Evolutionary conservation across 2,888 invertebrate species (phyloP), one percentile per base, ranked within the genome.

Genomic region (Vesta saturnalis): DNA sequence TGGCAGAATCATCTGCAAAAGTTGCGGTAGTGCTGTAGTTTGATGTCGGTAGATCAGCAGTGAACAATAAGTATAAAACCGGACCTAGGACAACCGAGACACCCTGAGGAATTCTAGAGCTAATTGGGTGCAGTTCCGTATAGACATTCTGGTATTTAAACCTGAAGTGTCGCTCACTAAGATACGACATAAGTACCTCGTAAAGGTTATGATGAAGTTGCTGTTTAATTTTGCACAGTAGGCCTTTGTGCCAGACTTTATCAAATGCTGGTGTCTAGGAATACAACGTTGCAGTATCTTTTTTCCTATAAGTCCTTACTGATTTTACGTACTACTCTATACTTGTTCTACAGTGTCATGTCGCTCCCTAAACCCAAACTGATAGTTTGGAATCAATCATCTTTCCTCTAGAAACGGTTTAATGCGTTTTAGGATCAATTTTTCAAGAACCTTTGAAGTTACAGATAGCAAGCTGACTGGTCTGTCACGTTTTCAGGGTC

Each of bases 401-500:
- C 23, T 55, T 55, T 55, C 22, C 14, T 35, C 14, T 12, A 35
- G 4, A 43, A 43, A 35, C 19, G 6, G n/a, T n/a, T n/a, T n/a
- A n/a, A n/a, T n/a, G 4, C n/a, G n/a, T 59, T 46, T 59, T 59
- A 59, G 22, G n/a, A 59, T 5, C 46, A 59, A 35, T 46, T 46
- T 59, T 21, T 59, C 59, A n/a, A 59, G 16, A 14, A 59, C 21
- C 22, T 58, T 58, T 21, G n/a, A n/a, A n/a, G n/a, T n/a, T n/a
- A n/a, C n/a, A n/a, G n/a, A n/a, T n/a, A 30, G 19, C 47, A 46
- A 16, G 18, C 39, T 59, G 5, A 59, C 43, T 59, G 59, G 59
- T 12, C 43, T 18, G 22, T 43, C 47, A 59, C 14, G 4, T 59
- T 43, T 46, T 59, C 21, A 14, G 46, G 46, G 3, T 59, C n/a